Evolutionary conservation across 37 sponge, comb jelly and placozoan species (phyloP).

Genomic region (Amphimedon queenslandica): DNA sequence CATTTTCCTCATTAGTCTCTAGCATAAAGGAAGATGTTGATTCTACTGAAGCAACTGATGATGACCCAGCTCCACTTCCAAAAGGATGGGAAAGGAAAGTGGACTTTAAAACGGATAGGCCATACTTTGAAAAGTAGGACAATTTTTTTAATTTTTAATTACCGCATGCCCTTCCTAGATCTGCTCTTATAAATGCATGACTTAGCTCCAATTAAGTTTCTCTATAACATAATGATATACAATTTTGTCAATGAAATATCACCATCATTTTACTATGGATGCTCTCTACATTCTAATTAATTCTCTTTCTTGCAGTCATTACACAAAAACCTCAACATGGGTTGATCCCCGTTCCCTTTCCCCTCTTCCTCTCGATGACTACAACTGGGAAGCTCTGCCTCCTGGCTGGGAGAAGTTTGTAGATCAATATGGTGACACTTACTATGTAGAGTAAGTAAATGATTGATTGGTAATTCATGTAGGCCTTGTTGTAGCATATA

Average conservation of each 20-base stretch:
- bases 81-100: slow-evolving; percentile 55
- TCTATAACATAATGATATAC: no score
- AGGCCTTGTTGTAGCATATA: background rate
- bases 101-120: slow-evolving; percentile 49
- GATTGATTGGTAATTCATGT: background rate
- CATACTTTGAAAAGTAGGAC: slow-evolving; percentile 69
- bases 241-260: no score
- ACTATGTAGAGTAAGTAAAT: slow-evolving; percentile 73
- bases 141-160: no score
- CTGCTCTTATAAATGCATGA: no score
- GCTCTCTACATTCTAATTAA: background rate
- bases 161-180: no score
- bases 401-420: slow-evolving; percentile 60
- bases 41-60: background rate
- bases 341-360: slow-evolving; percentile 48
- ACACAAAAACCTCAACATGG: slow-evolving; percentile 60
- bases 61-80: slow-evolving; percentile 25
- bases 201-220: no score
- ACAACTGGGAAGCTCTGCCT: slow-evolving; percentile 65
- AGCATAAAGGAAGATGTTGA: no score
- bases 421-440: slow-evolving; percentile 53
- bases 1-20: no score
- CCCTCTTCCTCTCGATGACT: slow-evolving; percentile 32
- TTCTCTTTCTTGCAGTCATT: slow-evolving; percentile 37
- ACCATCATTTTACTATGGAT: no score